Base-by-base conservation (phyloP, 2,888 invertebrate genomes). In the Amiota minor region DNA sequence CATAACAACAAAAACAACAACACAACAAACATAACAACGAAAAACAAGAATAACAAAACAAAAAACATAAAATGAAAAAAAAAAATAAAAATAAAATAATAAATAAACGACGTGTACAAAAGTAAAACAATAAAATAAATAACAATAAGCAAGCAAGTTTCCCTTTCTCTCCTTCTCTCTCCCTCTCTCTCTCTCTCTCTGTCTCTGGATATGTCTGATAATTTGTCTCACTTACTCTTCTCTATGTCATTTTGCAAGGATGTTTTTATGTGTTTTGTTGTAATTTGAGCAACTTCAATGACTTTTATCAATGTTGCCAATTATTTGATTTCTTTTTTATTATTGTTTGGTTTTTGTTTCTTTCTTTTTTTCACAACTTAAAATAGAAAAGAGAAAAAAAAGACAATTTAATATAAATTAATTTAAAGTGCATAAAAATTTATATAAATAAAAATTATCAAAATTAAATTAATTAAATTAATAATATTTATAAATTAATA, bases 331-430 rank as follows among this genome's bases (percentile, higher is more conserved):
- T 59, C 18, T 59, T 59, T 59, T 20, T 53, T 53, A n/a, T 53
- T 53, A 53, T 53, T 53, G 53, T 53, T 53, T 10, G 2, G 35
- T 35, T 35, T 35, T 6, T 78, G 59, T 69, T 23, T 85, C 86
- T 82, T 84, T 84, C 85, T 82, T 82, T 84, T 84, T 82, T 82
- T 81, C 18, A 12, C 16, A 59, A 35, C 35, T 35, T 2, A 4
- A 35, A 35, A 6, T 35, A 35, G 6, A 35, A 35, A 3, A 23
- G 23, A 23, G 35, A 35, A 35, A 35, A 35, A 35, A 2, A 6
- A 0, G 2, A 35, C 35, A 35, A 35, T 6, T 18, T 6, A 59
- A 16, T 20, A 16, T 20, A 16, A 59, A 59, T 12, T 74, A 74
- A 76, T 35, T 35, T 35, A 35, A 35, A 35, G 6, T 6, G 6